Evolutionary conservation across 2,888 invertebrate species (phyloP).

Genomic region (Dioctria linearis): DNA sequence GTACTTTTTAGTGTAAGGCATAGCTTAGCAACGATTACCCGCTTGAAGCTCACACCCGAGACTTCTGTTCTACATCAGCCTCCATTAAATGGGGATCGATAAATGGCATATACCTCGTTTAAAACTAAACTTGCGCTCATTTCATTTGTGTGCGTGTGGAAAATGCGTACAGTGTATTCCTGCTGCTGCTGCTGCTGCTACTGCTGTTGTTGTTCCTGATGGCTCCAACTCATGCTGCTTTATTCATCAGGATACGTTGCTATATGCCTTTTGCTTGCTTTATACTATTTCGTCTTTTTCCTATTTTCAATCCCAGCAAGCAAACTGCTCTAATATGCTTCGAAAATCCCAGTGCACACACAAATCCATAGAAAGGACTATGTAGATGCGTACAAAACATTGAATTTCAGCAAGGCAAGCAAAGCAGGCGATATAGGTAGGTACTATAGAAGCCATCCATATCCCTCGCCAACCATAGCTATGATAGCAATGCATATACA

Average conservation of each 20-base stretch:
- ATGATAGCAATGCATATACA: constrained; percentile 40
- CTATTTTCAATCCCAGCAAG: constrained; percentile 47
- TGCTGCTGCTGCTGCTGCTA: neutral
- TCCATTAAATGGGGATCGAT: constrained; percentile 55
- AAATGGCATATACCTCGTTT: constrained; percentile 58
- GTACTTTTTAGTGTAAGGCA: constrained; percentile 48
- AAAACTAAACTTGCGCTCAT: constrained; percentile 57
- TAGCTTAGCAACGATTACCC: constrained; percentile 36
- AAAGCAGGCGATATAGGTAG: neutral
- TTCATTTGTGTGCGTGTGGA: constrained; percentile 42
- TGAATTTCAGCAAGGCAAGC: neutral
- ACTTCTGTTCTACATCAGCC: neutral
- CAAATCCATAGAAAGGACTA: constrained; percentile 50
- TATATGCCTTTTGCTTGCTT: constrained; percentile 10
- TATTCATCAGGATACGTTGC: neutral
- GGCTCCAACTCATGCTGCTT: neutral
- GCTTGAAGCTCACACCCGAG: neutral
- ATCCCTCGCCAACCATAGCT: constrained; percentile 14
- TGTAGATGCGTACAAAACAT: constrained; percentile 21
- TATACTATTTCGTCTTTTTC: constrained; percentile 5
- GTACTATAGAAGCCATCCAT: neutral
- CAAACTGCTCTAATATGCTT: constrained; percentile 13
- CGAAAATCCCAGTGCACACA: constrained; percentile 53
- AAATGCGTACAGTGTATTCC: constrained; percentile 26
- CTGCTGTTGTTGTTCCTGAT: neutral